These are phyloP conservation scores for Trididemnum miniatum DNA, from an alignment of 23 tunicate genomes.

Conservation along the genomic window DNA sequence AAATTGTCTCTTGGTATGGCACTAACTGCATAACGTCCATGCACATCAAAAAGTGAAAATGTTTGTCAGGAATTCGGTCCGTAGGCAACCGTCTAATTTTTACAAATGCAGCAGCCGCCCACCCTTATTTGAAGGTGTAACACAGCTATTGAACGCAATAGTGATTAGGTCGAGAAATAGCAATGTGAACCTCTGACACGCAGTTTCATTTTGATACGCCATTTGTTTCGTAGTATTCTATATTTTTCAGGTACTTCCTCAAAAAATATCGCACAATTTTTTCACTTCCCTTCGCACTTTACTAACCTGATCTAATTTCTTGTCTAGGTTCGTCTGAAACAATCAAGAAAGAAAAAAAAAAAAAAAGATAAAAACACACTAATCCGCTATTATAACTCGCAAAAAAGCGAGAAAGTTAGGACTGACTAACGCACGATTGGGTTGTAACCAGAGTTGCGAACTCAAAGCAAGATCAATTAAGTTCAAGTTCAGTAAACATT, in stretches of 20 bases:
- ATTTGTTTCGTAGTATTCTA: background rate
- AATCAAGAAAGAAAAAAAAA: too few relatives aligned
- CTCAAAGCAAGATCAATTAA: too few relatives aligned
- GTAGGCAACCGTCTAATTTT: background rate
- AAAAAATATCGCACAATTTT: background rate
- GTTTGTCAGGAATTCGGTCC: background rate
- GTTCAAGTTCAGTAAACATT: too few relatives aligned
- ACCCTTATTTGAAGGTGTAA: background rate
- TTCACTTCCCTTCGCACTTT: background rate
- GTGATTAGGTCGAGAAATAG: background rate
- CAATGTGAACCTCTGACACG: background rate
- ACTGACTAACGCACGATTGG: too few relatives aligned
- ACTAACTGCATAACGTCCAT: too few relatives aligned
- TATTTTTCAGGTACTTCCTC: background rate
- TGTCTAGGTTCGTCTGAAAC: too few relatives aligned
- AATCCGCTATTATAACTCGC: too few relatives aligned
- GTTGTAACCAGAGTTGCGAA: too few relatives aligned
- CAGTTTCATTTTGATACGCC: background rate
- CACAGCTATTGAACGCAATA: background rate
- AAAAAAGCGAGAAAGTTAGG: too few relatives aligned
- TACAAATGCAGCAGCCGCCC: background rate
- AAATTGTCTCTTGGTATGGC: too few relatives aligned
- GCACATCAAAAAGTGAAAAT: background rate
- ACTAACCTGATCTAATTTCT: too few relatives aligned
- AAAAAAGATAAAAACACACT: too few relatives aligned